These are phyloP conservation scores for Pseudoips prasinana DNA, from an alignment of 2,888 invertebrate species.

Conservation along the genomic window DNA sequence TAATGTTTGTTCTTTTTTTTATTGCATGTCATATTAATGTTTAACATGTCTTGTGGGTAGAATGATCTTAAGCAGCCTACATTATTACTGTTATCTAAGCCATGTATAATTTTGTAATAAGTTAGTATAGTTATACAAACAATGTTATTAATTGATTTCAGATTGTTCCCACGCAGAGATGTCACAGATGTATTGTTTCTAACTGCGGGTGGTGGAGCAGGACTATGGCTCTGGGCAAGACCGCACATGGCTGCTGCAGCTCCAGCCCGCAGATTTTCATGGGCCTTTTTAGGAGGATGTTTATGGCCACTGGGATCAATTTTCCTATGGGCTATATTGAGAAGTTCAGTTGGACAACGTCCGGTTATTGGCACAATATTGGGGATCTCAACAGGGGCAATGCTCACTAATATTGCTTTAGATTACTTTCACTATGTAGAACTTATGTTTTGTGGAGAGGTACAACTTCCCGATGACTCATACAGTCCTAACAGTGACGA, in stretches of 20 bases:
- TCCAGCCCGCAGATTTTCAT: conserved; percentile 83
- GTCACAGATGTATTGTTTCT: conserved; percentile 91
- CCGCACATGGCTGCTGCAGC: conserved; percentile 87
- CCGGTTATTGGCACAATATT: conserved; percentile 84
- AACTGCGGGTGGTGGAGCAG: conserved; percentile 90
- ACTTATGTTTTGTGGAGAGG: conserved; percentile 78
- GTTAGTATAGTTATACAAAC: too few relatives aligned
- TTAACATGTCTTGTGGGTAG: too few relatives aligned
- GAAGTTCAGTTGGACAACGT: conserved; percentile 88
- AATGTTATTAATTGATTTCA: too few relatives aligned
- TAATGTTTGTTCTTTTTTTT: too few relatives aligned
- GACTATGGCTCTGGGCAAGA: conserved; percentile 91
- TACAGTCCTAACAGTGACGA: conserved; percentile 77
- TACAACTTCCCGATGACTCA: conserved; percentile 69
- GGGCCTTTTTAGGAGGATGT: conserved; percentile 89
- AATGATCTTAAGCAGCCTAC: too few relatives aligned
- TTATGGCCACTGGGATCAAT: conserved; percentile 95
- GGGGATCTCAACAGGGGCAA: conserved; percentile 87
- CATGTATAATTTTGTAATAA: too few relatives aligned
- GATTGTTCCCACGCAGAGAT: conserved; percentile 87
- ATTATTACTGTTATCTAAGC: too few relatives aligned
- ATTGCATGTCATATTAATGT: too few relatives aligned
- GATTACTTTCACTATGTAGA: conserved; percentile 85
- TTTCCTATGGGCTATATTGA: conserved; percentile 92
- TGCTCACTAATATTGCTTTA: conserved; percentile 83